Base-by-base conservation (phyloP, 2,113 vertebrate genomes). In the Mus spicilegus region DNA sequence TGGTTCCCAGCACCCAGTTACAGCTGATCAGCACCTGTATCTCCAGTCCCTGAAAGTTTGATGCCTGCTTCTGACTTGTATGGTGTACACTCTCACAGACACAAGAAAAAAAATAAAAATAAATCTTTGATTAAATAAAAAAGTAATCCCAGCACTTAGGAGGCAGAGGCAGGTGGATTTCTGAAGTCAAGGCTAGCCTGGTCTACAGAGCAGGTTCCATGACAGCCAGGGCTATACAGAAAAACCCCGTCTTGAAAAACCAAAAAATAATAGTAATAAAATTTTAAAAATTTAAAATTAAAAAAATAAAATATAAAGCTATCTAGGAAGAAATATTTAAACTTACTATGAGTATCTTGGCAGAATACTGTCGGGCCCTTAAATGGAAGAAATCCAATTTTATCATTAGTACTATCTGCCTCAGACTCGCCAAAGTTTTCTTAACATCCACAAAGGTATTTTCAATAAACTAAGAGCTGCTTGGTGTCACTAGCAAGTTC, bases 301-400 rank as follows among this genome's bases (percentile, higher is more conserved):
- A 49, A 49, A 49, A 49, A 49, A 49, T 49, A 56, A 65, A 84
- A 39, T 42, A 16, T 39, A 91, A 89, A 95, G 13, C 12, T 91
- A 49, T 19, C 36, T 58, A 56, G 46, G 14, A 89, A 7, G 42
- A 20, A 54, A 81, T 90, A 92, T 85, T 69, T 93, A 93, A 86
- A 92, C 22, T 3, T 72, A 85, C 63, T 63, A 20, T 82, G 46
- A 81, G 12, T 42, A 36, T 33, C n/a, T 76, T 90, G 33, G 30
- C 33, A 61, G n/a, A 94, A 85, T 17, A 87, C 8, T 87, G 51
- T 61, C 58, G 87, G 33, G 72, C 30, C 65, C 42, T 94, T 36
- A 67, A 72, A 58, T 33, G 39, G 8, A 90, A 90, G 4, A 92
- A 89, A 69, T 91, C n/a, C 33, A 65, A 13, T 95, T 92, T 82